A percentile compares a stretch with the other conserved stretches of the same genome.
Conservation (phyloP, 2,113 vertebrate species). For the Aythya baeri region DNA sequence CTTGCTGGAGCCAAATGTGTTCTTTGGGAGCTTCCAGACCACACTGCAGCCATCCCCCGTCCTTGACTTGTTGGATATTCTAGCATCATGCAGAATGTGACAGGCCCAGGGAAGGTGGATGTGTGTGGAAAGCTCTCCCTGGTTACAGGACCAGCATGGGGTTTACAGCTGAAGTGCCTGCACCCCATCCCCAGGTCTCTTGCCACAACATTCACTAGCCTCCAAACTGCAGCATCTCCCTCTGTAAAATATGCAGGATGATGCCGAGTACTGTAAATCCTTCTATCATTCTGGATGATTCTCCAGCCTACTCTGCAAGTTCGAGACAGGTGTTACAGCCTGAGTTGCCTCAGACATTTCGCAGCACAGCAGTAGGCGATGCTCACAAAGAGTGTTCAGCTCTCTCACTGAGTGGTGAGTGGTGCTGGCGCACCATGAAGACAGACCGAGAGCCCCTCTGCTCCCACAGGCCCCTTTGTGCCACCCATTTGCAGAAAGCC, state of each 20-base stretch:
- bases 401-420: neutral
- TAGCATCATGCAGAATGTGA: neutral
- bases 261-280: neutral
- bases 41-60: neutral
- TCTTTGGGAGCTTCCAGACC: neutral
- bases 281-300: neutral
- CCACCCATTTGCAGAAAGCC: neutral
- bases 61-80: neutral
- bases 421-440: rapidly evolving
- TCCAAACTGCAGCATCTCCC: too few relatives aligned
- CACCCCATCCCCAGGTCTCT: neutral
- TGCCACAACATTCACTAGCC: neutral
- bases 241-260: neutral
- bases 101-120: neutral
- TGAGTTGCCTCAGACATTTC: rapidly evolving
- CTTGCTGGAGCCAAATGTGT: neutral
- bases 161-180: neutral
- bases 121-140: neutral
- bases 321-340: neutral
- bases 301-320: neutral
- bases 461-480: rapidly evolving
- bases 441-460: rapidly evolving
- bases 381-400: neutral
- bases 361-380: rapidly evolving
- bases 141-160: neutral